Evolutionary conservation across 1,140 invertebrate genomes (phyloP), one percentile per base, ranked within the genome.

Genomic region (Laupala kohalensis): DNA sequence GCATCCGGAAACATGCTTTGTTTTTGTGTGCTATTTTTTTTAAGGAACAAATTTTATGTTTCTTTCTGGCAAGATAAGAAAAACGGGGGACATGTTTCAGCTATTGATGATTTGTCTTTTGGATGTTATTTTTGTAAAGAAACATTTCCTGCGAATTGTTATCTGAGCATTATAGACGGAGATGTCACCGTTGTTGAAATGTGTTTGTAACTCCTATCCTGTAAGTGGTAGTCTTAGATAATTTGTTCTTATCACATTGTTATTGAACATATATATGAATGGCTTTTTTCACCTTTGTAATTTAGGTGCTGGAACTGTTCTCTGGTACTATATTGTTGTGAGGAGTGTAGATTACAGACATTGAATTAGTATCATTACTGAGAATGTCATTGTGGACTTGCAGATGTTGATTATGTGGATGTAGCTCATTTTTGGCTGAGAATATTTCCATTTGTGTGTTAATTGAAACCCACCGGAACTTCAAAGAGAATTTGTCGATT

Each of bases 121-220:
- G 93, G 93, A 0, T 90, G 95, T 80, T 81, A 93, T 27, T 88
- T 37, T 81, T 89, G 37, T 94, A 96, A 81, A 83, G 88, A 67
- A 89, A 93, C 12, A 96, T 89, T 78, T 84, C 88, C 67, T 86
- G 86, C 25, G 82, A 92, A 6, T 79, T 94, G 29, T 81, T 92
- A 64, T 84, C 86, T 64, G 81, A 87, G 70, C 86, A 88, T 79
- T 69, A 72, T 29, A 23, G 6, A 6, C 78, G 72, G 15, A 86
- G 90, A 76, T 97, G 95, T 79, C 88, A 88, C 77, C 84, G 91
- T 74, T 97, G 95, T 78, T 84, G 92, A 74, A 81, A 72, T 0
- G 74, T 78, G 28, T 75, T 80, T 25, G 74, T 78, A 64, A 77
- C 80, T 69, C 77, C 80, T 25, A 71, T 84, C 71, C 84, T 85